A percentile compares a stretch with the other conserved stretches of the same genome.
Conservation (phyloP, 2,797 vertebrate species). For the Gadopsis marmoratus region DNA sequence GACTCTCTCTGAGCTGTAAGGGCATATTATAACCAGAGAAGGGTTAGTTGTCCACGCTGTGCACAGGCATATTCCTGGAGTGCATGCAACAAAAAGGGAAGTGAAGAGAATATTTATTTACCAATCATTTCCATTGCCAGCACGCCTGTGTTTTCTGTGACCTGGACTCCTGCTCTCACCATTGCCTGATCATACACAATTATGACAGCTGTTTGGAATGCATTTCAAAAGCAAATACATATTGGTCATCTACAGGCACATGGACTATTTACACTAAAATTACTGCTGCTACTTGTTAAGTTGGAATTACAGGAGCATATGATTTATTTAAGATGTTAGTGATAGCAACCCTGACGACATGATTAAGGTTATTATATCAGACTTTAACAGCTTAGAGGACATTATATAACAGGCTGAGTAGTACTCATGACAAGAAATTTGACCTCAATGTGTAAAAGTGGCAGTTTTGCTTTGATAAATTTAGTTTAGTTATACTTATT, state of each 20-base stretch:
- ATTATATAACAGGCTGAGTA: too few relatives aligned
- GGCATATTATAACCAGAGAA: neutral
- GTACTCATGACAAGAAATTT: too few relatives aligned
- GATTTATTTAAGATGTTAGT: neutral
- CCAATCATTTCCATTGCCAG: conserved; percentile 38
- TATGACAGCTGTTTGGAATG: neutral
- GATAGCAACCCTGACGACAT: too few relatives aligned
- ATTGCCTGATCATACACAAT: conserved; percentile 50
- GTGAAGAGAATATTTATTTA: neutral
- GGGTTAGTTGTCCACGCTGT: neutral
- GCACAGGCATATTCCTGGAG: neutral
- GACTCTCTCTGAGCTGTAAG: neutral
- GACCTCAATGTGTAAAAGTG: too few relatives aligned
- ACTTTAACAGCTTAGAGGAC: too few relatives aligned
- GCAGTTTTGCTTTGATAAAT: too few relatives aligned
- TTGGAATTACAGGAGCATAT: neutral
- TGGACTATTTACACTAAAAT: neutral
- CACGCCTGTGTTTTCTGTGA: conserved; percentile 13
- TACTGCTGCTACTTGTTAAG: neutral
- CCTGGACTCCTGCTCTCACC: conserved; percentile 56
- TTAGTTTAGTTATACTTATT: too few relatives aligned
- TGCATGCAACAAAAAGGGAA: neutral
- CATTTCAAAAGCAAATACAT: conserved; percentile 11
- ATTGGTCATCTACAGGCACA: neutral
- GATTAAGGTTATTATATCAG: too few relatives aligned